Evolutionary conservation across 1,140 invertebrate species (phyloP), one percentile per base, ranked within the genome.

Genomic region (Drosophila santomea): DNA sequence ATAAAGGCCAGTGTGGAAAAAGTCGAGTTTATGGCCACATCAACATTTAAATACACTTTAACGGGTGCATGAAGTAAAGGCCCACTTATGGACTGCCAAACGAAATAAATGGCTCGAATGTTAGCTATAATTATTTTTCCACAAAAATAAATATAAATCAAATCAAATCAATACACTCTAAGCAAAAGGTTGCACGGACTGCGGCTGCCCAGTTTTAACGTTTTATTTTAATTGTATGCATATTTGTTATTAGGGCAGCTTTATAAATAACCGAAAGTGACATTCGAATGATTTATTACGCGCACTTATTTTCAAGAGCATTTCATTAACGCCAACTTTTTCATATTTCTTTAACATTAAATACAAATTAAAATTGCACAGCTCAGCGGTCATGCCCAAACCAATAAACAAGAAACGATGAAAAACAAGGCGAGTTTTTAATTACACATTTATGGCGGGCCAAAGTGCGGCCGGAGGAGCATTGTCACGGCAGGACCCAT

Each of bases 361-460:
- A 74, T 69, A 78, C 58, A 78, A 67, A 82, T 85, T 82, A 71
- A 88, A 85, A 82, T 69, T 55, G 52, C 74, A 66, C 74, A 35
- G 56, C 61, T 55, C 57, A 48, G 44, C 63, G 56, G 56, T 32
- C 60, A 59, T 52, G 36, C n/a, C 23, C 44, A 36, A 36, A 32
- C 20, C 72, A 48, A 48, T 47, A 41, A 43, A 20, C 39, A 36
- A 52, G 23, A 41, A 50, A 28, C 20, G 36, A 11, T 28, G 45
- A 57, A 35, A 17, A 39, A 73, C 57, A 56, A 44, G 32, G 69
- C 64, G 62, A 69, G 69, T 76, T 86, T 88, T 88, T 86, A 86
- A 86, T 86, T 86, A 88, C 83, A 66, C 62, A 76, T 86, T 86
- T 88, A 79, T 82, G 83, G 52, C 69, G 63, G 69, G 60, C 47